Conservation (phyloP, 1,140 invertebrate genomes). For the Probaryconus sp. region DNA sequence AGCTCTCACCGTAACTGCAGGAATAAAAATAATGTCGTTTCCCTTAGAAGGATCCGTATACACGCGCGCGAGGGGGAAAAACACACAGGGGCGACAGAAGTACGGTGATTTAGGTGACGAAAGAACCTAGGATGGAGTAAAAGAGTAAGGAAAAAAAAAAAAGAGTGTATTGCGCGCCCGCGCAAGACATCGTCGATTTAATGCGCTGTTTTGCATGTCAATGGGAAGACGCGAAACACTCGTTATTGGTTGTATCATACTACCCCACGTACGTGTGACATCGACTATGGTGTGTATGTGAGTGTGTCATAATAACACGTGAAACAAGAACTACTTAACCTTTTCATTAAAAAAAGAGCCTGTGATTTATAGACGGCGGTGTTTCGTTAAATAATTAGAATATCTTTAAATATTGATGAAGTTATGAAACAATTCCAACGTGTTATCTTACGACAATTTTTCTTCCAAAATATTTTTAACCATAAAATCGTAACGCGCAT, state of each 20-base stretch:
- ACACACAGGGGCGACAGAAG: constrained; percentile 46
- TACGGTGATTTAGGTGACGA: constrained; percentile 59
- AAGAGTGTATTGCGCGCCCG: constrained; percentile 46
- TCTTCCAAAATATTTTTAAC: too few relatives aligned
- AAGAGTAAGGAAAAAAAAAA: too few relatives aligned
- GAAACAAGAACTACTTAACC: constrained; percentile 25
- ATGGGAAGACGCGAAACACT: constrained; percentile 66
- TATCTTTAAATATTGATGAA: too few relatives aligned
- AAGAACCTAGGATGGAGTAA: constrained; percentile 58
- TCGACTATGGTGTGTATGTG: constrained; percentile 6
- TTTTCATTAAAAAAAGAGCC: constrained; percentile 13
- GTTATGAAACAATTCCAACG: too few relatives aligned
- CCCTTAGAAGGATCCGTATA: constrained; percentile 49
- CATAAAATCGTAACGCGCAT: too few relatives aligned
- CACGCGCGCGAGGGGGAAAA: too few relatives aligned
- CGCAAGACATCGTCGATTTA: constrained; percentile 69
- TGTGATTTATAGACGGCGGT: too few relatives aligned
- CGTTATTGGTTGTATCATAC: constrained; percentile 71
- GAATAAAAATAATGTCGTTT: constrained; percentile 63
- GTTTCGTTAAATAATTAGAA: too few relatives aligned
- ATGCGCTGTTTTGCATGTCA: constrained; percentile 76
- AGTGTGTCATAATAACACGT: too few relatives aligned
- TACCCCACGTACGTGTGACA: constrained; percentile 21
- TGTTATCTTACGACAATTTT: too few relatives aligned
- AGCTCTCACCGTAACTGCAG: constrained; percentile 59